Evolutionary conservation across 2,888 invertebrate genomes (phyloP).

Genomic region (Bombyx huttoni): DNA sequence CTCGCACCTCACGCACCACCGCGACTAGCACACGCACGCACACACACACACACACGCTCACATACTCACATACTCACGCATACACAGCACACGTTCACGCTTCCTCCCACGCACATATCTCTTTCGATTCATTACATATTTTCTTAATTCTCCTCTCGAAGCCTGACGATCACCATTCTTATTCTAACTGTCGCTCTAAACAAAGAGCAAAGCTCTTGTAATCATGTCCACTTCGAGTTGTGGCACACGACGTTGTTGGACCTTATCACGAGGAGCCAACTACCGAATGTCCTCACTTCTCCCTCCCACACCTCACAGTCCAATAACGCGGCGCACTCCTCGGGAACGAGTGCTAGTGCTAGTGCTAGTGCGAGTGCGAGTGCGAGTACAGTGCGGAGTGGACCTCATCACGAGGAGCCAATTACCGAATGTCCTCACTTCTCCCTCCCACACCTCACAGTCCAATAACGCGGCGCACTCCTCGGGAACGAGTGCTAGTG

Average conservation of each 20-base stretch:
- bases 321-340: no score
- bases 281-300: no score
- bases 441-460: no score
- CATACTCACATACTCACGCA: conserved; percentile 30
- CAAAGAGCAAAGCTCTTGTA: not conserved
- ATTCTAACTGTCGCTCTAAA: not conserved
- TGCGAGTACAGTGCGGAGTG: no score
- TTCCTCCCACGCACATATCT: not conserved
- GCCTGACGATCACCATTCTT: not conserved
- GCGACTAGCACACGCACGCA: conserved; percentile 30
- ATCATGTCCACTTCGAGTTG: not conserved
- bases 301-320: no score
- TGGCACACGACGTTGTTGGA: not conserved
- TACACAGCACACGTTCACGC: not conserved
- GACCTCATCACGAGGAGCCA: not conserved
- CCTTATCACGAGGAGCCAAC: not conserved
- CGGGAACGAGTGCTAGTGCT: no score
- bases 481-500: no score
- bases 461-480: no score
- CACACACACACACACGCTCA: conserved; percentile 38
- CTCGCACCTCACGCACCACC: conserved; percentile 42
- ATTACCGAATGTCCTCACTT: not conserved
- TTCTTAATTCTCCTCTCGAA: not conserved
- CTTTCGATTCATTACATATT: not conserved
- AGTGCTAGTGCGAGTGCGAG: no score